Conservation (phyloP, 2,113 vertebrate species). For the Sylvilagus bachmani region DNA sequence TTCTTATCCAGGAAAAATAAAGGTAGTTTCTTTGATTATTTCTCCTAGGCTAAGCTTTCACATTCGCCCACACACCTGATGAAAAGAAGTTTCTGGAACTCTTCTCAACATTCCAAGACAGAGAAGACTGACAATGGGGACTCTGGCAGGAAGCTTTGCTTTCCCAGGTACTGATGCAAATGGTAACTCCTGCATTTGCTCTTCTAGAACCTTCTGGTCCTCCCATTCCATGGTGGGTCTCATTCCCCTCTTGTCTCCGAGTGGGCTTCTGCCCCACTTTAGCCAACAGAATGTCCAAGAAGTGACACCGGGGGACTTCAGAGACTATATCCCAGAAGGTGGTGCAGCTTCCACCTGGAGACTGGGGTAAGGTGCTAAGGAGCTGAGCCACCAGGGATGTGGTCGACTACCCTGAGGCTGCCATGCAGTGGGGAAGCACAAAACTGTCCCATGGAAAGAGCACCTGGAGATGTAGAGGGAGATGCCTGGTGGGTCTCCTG, state of each 20-base stretch:
- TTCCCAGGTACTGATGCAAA: background rate
- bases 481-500: background rate
- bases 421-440: constrained; percentile 38
- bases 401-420: background rate
- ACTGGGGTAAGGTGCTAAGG: background rate
- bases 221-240: background rate
- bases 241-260: background rate
- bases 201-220: background rate
- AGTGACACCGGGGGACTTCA: background rate
- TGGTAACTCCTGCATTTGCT: background rate
- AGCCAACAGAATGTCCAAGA: background rate
- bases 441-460: background rate
- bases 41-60: background rate
- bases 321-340: background rate
- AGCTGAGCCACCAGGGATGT: background rate
- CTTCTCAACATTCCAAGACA: background rate
- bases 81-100: background rate
- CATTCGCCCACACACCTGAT: background rate
- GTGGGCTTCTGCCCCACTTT: background rate
- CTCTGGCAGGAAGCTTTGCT: background rate
- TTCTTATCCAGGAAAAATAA: constrained; percentile 5
- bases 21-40: background rate
- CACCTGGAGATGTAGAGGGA: background rate
- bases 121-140: background rate
- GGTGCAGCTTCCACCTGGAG: background rate